Conservation (phyloP, 2,888 invertebrate species). For the Pocota personata region DNA sequence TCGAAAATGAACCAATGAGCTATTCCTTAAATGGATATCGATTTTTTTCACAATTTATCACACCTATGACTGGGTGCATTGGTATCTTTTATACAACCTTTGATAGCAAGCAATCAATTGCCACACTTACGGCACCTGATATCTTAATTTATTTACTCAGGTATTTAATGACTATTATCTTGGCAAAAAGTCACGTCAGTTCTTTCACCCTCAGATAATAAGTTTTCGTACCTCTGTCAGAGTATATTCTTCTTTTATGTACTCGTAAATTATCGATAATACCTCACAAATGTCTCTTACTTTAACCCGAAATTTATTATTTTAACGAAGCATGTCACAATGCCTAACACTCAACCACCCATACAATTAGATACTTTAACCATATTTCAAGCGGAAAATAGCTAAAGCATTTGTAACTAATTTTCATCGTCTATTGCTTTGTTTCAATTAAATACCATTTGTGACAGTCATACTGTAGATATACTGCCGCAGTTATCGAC, state of each 20-base stretch:
- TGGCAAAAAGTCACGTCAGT: not conserved
- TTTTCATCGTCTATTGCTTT: too few species aligned
- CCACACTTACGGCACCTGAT: not conserved
- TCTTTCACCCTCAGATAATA: not conserved
- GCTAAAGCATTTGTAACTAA: not conserved
- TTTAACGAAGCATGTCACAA: not conserved
- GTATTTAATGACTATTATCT: not conserved
- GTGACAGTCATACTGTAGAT: too few species aligned
- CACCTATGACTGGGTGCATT: too few species aligned
- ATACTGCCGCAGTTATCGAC: too few species aligned
- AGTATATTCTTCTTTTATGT: not conserved
- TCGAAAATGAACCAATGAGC: too few species aligned
- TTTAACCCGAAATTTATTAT: not conserved
- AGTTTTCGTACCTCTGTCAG: not conserved
- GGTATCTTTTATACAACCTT: too few species aligned
- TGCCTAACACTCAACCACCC: not conserved
- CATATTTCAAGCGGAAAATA: too few species aligned
- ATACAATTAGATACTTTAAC: too few species aligned
- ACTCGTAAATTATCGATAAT: not conserved
- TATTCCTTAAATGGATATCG: too few species aligned
- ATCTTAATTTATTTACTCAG: not conserved
- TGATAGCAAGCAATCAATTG: not conserved
- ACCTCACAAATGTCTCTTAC: not conserved
- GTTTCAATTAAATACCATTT: too few species aligned
- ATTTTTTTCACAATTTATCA: too few species aligned